Evolutionary conservation across 2,797 vertebrate genomes (phyloP), one percentile per base, ranked within the genome.

Genomic region (Micrastur ruficollis): DNA sequence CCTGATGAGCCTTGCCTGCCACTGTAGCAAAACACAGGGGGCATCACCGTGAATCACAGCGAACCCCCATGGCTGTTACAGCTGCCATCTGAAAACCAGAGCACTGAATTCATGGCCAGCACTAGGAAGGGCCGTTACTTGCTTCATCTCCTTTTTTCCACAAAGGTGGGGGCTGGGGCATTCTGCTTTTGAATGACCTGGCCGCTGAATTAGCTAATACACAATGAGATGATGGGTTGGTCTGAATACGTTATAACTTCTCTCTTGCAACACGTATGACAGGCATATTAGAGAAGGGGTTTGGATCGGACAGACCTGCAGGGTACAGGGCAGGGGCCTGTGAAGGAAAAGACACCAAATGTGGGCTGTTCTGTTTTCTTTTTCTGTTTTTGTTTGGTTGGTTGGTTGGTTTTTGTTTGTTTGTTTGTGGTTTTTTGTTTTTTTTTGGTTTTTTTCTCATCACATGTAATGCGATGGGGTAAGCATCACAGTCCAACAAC

Each of bases 21-120:
- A 59, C 19, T 29, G 17, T 2, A 21, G 42, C 23, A 31, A 76
- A 93, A 59, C 62, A 11, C 4, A 61, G 31, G 3, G 23, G 32
- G 3, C 44, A 75, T 25, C 0, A 0, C 31, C 59, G 47, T 62
- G 72, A 81, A 71, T 31, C 1, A 1, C 7, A 17, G 42, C 42
- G 90, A 90, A 89, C 36, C 12, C 59, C 59, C 6, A 1, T 1
- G 22, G 56, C 14, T 85, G 11, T 32, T 67, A 16, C 26, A 52
- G 34, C 58, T 44, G 4, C 31, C 9, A 13, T 18, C 32, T 59
- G 80, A 88, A 91, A 94, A 79, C 1, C 20, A 58, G 21, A 44
- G 58, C 62, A 40, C 50, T 70, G 42, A 80, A 42, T 83, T 82
- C 32, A 13, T 31, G 26, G 5, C 0, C 1, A 87, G 40, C 29